Evolutionary conservation across 2,888 invertebrate genomes (phyloP).

Genomic region (Leptothorax acervorum): DNA sequence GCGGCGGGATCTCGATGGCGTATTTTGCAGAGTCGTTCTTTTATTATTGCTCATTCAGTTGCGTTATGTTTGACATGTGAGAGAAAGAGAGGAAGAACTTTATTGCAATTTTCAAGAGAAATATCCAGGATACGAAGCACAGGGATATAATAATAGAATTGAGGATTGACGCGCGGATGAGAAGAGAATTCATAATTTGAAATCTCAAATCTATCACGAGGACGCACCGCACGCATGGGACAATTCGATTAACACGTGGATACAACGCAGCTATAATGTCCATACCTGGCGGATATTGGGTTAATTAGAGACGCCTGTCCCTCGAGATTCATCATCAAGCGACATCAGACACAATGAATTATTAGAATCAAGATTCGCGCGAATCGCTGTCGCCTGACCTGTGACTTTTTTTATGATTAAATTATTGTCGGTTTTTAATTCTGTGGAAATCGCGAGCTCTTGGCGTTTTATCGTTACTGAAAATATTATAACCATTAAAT

Average conservation of each 20-base stretch:
- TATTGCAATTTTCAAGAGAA: constrained; percentile 25
- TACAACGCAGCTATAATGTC: constrained; percentile 30
- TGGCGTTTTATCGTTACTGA: not conserved
- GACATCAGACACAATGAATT: constrained; percentile 40
- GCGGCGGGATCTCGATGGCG: not conserved
- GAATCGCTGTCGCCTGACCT: not conserved
- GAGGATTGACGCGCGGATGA: constrained; percentile 22
- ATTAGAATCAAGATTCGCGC: constrained; percentile 41
- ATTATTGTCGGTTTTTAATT: constrained; percentile 6
- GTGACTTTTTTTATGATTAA: not conserved
- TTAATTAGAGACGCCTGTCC: constrained; percentile 51
- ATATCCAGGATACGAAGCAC: not conserved
- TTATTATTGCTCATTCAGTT: constrained; percentile 18
- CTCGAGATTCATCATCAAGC: constrained; percentile 26
- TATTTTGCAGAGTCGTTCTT: not conserved
- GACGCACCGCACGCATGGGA: constrained; percentile 43
- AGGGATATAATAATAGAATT: constrained; percentile 1
- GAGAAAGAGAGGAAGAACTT: no score
- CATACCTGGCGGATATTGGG: constrained; percentile 18
- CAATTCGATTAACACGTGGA: constrained; percentile 53
- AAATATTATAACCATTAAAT: not conserved
- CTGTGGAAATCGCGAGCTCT: not conserved
- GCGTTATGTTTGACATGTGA: not conserved
- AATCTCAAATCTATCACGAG: constrained; percentile 46
- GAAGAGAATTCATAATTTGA: constrained; percentile 52